Conservation (phyloP, 64 coral and sea anemone genomes). For the Porites australiensis region DNA sequence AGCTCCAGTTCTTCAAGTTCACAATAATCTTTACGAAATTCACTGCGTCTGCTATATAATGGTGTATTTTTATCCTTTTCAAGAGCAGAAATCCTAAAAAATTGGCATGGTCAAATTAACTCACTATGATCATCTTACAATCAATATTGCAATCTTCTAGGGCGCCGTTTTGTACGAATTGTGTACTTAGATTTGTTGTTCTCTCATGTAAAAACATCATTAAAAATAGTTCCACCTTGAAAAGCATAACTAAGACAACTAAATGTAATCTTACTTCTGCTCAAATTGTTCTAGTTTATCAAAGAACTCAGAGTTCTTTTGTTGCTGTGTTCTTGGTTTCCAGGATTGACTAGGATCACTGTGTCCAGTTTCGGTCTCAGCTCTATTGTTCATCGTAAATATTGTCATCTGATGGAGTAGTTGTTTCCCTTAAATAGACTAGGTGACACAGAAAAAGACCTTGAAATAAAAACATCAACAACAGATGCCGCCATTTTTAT, state of each 20-base stretch:
- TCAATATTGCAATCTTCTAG: too few relatives aligned
- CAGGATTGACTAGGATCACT: background rate
- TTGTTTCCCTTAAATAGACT: background rate
- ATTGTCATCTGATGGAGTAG: background rate
- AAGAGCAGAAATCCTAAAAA: conserved; percentile 68
- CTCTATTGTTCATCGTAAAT: conserved; percentile 53
- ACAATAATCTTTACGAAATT: conserved; percentile 95
- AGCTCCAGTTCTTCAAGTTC: conserved; percentile 86
- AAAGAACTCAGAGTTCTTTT: conserved; percentile 89
- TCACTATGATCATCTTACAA: too few relatives aligned
- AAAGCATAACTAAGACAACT: conserved; percentile 12
- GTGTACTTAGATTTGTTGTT: too few relatives aligned
- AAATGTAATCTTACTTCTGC: conserved; percentile 71
- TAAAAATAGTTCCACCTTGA: too few relatives aligned
- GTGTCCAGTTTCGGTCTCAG: conserved; percentile 18
- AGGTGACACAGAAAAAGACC: background rate
- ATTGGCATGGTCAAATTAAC: too few relatives aligned
- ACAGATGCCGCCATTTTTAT: background rate
- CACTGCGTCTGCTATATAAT: conserved; percentile 89
- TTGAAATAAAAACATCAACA: background rate
- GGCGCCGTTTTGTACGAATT: too few relatives aligned
- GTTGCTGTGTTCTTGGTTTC: conserved; percentile 35
- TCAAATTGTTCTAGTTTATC: conserved; percentile 83
- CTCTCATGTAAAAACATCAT: too few relatives aligned
- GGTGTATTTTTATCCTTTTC: conserved; percentile 92